Evolutionary conservation across 2,113 vertebrate species (phyloP), one percentile per base, ranked within the genome.

Genomic region (Ceyx melanurus): DNA sequence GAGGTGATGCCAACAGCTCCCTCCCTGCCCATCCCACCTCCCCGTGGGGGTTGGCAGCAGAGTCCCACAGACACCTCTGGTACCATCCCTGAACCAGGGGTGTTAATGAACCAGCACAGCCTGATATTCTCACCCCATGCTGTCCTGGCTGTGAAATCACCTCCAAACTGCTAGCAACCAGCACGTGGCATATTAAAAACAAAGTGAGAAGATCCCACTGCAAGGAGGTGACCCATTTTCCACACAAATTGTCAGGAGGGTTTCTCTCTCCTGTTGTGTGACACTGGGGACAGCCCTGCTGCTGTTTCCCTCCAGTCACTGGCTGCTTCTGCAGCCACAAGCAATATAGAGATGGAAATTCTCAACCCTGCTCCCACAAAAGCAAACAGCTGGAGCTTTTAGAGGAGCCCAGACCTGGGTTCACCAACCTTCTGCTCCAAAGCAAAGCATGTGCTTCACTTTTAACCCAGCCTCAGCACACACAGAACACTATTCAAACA

Each of bases 31-130:
- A n/a, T n/a, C 54, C 61, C 67, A 35, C 11, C 18, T 13, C 37
- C 25, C 74, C 1, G 0, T 1, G 4, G 6, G 53, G 21, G n/a
- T 18, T 15, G 26, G n/a, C 43, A 48, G 74, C n/a, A 0, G 21
- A 14, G 65, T n/a, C 28, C 48, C 46, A 16, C 1, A 8, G 46
- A 35, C 57, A 21, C n/a, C 68, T 48, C 58, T 3, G 1, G 11
- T 29, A 33, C 3, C 48, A 53, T 2, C 76, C 66, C 42, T 22
- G 8, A 2, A 9, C 79, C 70, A 29, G 75, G 18, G 37, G 2
- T 9, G 13, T 15, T 1, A 1, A 40, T 12, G 4, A 12, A 18
- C 60, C 58, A 61, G 58, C 81, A 46, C 21, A 23, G 28, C 37
- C 68, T 1, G 1, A 3, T 3, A 15, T 19, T 21, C 80, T 33